Conservation (phyloP, 2,888 invertebrate genomes). For the Acheta domesticus region DNA sequence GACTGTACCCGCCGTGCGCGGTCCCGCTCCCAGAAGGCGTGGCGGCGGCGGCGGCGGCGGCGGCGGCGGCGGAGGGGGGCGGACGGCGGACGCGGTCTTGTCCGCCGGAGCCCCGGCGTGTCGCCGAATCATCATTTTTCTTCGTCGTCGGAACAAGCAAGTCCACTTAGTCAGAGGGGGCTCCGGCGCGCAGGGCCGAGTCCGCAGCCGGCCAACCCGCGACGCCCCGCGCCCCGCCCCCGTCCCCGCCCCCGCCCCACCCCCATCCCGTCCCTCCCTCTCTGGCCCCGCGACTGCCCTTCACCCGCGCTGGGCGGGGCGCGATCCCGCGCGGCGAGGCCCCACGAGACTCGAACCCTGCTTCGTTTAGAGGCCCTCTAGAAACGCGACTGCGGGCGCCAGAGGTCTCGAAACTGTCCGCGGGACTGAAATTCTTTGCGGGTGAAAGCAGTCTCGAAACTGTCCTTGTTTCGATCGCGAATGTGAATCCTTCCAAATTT, state of each 20-base stretch:
- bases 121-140: slow-evolving; percentile 18
- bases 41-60: too few species aligned
- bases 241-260: not conserved
- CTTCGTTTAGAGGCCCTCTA: too few species aligned
- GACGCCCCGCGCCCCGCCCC: not conserved
- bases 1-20: not conserved
- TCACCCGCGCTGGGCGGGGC: not conserved
- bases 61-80: too few species aligned
- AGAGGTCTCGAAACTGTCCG: too few species aligned
- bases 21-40: too few species aligned
- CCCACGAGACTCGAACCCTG: not conserved
- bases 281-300: not conserved
- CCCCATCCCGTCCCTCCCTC: not conserved
- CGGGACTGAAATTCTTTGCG: too few species aligned
- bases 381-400: too few species aligned
- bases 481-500: too few species aligned
- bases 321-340: not conserved
- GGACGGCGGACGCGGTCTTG: not conserved
- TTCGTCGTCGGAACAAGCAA: slow-evolving; percentile 18
- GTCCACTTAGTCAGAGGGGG: slow-evolving; percentile 4
- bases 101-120: not conserved
- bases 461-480: too few species aligned
- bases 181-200: not conserved
- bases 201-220: slow-evolving; percentile 10
- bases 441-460: too few species aligned